Evolutionary conservation across 1,140 invertebrate species (phyloP).

Genomic region (Drosophila quadrilineata): DNA sequence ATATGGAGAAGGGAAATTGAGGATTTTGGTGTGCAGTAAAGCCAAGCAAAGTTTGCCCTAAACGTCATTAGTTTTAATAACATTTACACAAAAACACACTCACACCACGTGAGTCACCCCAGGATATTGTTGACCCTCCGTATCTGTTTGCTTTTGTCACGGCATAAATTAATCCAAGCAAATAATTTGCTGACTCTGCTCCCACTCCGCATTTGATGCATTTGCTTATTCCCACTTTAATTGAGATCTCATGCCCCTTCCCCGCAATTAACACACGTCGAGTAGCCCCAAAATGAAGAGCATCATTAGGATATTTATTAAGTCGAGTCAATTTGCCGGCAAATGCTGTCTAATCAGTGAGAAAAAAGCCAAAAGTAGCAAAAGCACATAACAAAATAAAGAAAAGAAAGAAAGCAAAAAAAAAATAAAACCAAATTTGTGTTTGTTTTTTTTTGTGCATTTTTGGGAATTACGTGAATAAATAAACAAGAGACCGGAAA

Average conservation of each 20-base stretch:
- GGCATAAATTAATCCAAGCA: conserved; percentile 42
- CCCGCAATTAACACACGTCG: too few relatives aligned
- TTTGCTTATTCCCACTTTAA: conserved; percentile 27
- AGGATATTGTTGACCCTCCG: background rate
- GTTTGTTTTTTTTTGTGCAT: conserved; percentile 45
- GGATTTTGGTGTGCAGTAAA: background rate
- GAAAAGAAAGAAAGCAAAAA: conserved; percentile 2
- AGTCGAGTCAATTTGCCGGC: too few relatives aligned
- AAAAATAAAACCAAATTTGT: conserved; percentile 37
- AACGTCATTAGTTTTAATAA: conserved; percentile 75
- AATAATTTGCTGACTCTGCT: conserved; percentile 44
- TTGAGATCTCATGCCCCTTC: conserved; percentile 9
- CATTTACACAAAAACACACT: conserved; percentile 50
- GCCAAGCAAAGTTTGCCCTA: conserved; percentile 47
- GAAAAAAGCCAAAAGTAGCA: conserved; percentile 37
- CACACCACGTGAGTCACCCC: background rate
- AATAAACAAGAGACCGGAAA: conserved; percentile 51
- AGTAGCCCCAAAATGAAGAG: too few relatives aligned
- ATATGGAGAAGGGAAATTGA: background rate
- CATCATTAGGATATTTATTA: too few relatives aligned
- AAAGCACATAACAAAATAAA: background rate
- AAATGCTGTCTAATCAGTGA: too few relatives aligned
- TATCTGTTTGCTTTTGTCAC: conserved; percentile 17
- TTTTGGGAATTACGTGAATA: conserved; percentile 53
- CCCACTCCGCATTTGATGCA: background rate